These are phyloP conservation scores for Leptinotarsa peninsularis DNA, from an alignment of 2,888 invertebrate genomes.

Conservation along the genomic window DNA sequence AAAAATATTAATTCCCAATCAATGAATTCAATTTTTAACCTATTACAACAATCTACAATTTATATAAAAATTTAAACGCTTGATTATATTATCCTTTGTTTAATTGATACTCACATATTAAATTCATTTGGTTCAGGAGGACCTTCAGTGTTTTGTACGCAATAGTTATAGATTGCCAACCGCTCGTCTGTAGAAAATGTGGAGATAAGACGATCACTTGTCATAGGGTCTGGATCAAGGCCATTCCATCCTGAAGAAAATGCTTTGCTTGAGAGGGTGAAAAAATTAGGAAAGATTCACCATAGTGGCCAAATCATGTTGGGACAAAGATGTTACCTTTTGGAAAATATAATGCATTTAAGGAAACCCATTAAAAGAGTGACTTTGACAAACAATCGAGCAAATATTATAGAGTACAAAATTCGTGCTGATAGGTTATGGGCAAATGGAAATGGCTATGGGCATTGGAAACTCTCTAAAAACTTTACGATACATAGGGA, in stretches of 20 bases:
- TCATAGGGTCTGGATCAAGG: slow-evolving; percentile 61
- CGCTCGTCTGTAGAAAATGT: slow-evolving; percentile 71
- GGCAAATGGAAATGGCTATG: too few relatives aligned
- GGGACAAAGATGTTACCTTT: too few relatives aligned
- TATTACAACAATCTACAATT: not conserved
- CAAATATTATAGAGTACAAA: too few relatives aligned
- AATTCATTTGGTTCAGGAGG: slow-evolving; percentile 61
- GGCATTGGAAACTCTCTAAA: too few relatives aligned
- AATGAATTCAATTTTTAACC: not conserved
- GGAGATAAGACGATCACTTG: slow-evolving; percentile 62
- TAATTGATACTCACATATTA: slow-evolving; percentile 59
- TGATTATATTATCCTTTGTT: not conserved
- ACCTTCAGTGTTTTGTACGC: slow-evolving; percentile 62
- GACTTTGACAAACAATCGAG: too few relatives aligned
- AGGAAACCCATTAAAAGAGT: too few relatives aligned
- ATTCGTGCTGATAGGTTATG: too few relatives aligned
- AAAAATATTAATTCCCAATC: slow-evolving; percentile 23
- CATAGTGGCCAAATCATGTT: too few relatives aligned
- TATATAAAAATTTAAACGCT: too few relatives aligned
- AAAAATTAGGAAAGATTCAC: too few relatives aligned
- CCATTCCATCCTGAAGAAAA: slow-evolving; percentile 62
- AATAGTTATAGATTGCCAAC: slow-evolving; percentile 70
- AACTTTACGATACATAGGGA: too few relatives aligned
- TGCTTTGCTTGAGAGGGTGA: not conserved
- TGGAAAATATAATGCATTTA: too few relatives aligned